Evolutionary conservation across 2,797 vertebrate genomes (phyloP).

Genomic region (Hirundo rustica): DNA sequence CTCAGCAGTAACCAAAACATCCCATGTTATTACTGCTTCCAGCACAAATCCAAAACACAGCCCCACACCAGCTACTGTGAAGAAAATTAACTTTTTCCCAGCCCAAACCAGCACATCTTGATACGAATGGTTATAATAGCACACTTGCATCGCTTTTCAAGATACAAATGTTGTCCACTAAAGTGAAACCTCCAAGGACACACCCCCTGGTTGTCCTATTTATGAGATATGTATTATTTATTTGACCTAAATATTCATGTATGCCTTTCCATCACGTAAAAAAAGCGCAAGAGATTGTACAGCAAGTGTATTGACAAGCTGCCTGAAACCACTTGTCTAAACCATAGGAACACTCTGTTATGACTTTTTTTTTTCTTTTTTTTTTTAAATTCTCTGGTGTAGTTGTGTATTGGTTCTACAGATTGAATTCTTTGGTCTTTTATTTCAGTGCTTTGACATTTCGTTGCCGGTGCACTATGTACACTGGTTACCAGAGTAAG

Average conservation of each 20-base stretch:
- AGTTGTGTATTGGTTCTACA: not conserved
- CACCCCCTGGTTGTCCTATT: not conserved
- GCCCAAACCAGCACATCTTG: not conserved
- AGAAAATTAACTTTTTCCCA: not conserved
- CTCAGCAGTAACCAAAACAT: not conserved
- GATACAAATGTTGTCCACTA: not conserved
- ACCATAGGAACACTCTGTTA: not conserved
- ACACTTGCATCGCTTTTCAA: not conserved
- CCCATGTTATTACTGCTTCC: not conserved
- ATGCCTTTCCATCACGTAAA: not conserved
- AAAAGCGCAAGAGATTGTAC: not conserved
- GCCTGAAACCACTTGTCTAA: not conserved
- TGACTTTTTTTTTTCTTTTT: not conserved
- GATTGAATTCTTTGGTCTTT: not conserved
- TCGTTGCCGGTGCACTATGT: not conserved
- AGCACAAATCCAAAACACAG: not conserved
- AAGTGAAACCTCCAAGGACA: not conserved
- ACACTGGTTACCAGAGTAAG: not conserved
- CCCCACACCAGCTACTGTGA: not conserved
- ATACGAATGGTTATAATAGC: not conserved
- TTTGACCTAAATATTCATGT: slow-evolving; percentile 42
- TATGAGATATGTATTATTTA: slow-evolving; percentile 24
- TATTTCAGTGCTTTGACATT: not conserved
- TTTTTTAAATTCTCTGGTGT: not conserved
- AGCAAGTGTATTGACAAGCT: not conserved